These are phyloP conservation scores for Protobothrops mucrosquamatus DNA, from an alignment of 2,113 vertebrate species.

Conservation along the genomic window DNA sequence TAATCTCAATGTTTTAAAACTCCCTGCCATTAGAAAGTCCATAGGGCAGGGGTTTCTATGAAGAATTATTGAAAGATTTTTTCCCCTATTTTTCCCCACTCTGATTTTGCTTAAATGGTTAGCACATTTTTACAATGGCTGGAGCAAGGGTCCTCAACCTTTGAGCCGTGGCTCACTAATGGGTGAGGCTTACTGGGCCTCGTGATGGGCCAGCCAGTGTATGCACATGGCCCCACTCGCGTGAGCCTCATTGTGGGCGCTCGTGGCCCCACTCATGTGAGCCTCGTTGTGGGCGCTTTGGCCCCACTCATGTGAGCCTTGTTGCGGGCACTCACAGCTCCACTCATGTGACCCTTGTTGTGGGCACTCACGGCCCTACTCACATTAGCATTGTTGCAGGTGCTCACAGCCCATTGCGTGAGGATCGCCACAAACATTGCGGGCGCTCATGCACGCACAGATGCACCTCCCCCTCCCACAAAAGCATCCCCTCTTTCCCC, in stretches of 20 bases:
- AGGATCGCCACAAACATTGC: accelerated
- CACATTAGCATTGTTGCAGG: too few species aligned
- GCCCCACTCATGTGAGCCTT: too few species aligned
- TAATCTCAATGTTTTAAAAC: not conserved
- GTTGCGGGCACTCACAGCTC: too few species aligned
- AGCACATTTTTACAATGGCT: too few species aligned
- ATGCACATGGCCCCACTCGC: not conserved
- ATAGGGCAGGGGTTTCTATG: not conserved
- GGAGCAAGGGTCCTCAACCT: not conserved
- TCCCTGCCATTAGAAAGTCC: not conserved
- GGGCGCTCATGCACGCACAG: too few species aligned
- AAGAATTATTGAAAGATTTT: not conserved
- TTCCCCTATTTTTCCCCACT: not conserved
- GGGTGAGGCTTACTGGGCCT: too few species aligned
- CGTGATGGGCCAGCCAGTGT: too few species aligned
- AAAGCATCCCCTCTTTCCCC: too few species aligned
- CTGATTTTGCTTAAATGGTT: not conserved
- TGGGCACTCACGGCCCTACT: too few species aligned
- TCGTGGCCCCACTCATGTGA: not conserved
- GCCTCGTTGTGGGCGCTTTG: not conserved
- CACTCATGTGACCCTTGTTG: too few species aligned
- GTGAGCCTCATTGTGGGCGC: too few species aligned
- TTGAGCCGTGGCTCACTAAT: accelerated
- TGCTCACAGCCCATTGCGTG: not conserved
- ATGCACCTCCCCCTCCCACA: too few species aligned